Evolutionary conservation across 1,140 invertebrate genomes (phyloP), one percentile per base, ranked within the genome.

Genomic region (Patella vulgata): DNA sequence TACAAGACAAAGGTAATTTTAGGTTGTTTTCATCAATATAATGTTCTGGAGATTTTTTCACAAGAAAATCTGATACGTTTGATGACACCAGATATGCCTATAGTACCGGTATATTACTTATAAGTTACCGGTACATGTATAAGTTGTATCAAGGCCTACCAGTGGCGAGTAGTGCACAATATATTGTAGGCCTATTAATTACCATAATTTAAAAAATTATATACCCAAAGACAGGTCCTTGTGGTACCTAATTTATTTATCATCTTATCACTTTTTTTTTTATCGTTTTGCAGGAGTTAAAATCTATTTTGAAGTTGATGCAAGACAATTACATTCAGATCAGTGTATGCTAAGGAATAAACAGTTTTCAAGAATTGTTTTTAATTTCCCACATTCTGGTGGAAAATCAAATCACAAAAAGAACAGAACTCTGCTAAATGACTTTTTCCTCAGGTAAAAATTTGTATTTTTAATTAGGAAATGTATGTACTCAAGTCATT

Each of bases 351-450:
- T 87, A 17, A 68, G 42, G 21, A 59, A 69, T 8, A 51, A 77
- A 42, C 58, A 59, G 39, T 89, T 88, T 78, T 68, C 83, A 19
- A 83, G 84, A 77, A 85, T 89, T 39, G 82, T 89, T 36, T 90
- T 90, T 70, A 90, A 89, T 70, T 90, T 89, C 78, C 89, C 89
- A 30, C 88, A 89, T 75, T 82, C 86, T 47, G 87, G 88, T 50
- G 88, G 88, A n/a, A 89, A 89, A 83, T 89, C 89, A 82, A 87
- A 88, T 72, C 86, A 89, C 60, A 85, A 88, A 69, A 85, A 85
- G 64, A 89, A 89, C 77, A 81, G 88, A 58, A 75, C 85, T 33
- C 77, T 89, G 2, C 70, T 89, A 0, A 82, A 71, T 63, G 73
- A 85, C 44, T 89, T 89, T 75, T 89, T 90, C 69, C 59, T 68